Conservation (phyloP, 2,113 vertebrate genomes). For the Poeciliopsis prolifica region DNA sequence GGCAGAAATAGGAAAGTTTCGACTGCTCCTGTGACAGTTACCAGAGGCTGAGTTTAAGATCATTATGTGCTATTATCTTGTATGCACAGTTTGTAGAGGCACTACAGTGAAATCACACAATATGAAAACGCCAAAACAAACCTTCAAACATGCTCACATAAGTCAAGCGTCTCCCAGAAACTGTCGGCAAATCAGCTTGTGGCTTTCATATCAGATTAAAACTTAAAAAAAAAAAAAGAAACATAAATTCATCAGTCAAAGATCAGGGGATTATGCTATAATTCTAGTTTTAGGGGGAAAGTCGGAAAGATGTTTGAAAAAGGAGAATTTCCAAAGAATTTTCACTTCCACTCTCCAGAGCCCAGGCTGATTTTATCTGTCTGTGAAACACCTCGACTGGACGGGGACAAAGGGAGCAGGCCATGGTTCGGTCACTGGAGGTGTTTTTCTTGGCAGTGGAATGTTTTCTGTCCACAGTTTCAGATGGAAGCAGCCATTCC, state of each 20-base stretch:
- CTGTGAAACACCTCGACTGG: constrained; percentile 62
- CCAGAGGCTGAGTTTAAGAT: neutral
- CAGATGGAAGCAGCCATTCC: constrained; percentile 74
- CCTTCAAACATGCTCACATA: constrained; percentile 19
- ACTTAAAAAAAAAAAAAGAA: constrained; percentile 8
- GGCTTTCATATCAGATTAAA: constrained; percentile 20
- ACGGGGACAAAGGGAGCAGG: constrained; percentile 68
- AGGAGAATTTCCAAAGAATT: constrained; percentile 20
- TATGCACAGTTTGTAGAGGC: neutral
- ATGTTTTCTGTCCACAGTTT: constrained; percentile 74
- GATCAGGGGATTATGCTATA: constrained; percentile 22
- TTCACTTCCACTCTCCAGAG: constrained; percentile 50
- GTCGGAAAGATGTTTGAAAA: neutral
- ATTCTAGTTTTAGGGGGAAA: constrained; percentile 34
- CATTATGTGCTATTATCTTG: constrained; percentile 11
- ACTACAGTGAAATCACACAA: constrained; percentile 26
- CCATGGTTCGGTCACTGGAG: constrained; percentile 67
- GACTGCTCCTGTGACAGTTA: constrained; percentile 8
- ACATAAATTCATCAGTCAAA: constrained; percentile 34
- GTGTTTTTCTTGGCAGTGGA: constrained; percentile 83
- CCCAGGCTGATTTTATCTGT: constrained; percentile 59
- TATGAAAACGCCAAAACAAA: constrained; percentile 36
- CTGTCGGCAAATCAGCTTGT: constrained; percentile 13
- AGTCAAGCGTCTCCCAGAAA: constrained; percentile 51
- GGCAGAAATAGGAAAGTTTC: neutral